phyloP scores from a whole-genome alignment of 2,888 invertebrate species.

The Cepaea hortensis region DNA sequence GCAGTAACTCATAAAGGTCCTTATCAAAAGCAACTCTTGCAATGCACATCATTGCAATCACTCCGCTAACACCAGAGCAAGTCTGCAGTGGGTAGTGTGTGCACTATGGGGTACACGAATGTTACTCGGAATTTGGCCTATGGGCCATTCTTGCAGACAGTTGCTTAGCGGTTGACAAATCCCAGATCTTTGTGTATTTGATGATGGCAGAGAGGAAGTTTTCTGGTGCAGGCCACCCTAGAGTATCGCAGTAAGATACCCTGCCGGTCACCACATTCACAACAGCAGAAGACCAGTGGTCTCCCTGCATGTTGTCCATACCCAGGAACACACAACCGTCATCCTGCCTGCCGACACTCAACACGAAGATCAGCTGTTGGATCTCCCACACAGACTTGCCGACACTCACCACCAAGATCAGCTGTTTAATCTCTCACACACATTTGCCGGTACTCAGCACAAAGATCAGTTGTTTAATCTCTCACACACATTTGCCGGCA shows the following conservation, averaged over 20 bases:
- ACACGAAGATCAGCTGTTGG: conserved; percentile 35
- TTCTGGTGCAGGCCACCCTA: conserved; percentile 45
- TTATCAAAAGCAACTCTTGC: conserved; percentile 41
- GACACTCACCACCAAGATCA: not conserved
- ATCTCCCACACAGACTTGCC: conserved; percentile 12
- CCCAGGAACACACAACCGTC: conserved; percentile 44
- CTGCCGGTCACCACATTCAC: conserved; percentile 25
- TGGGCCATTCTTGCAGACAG: conserved; percentile 41
- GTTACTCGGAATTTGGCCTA: conserved; percentile 40
- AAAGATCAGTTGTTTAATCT: no score
- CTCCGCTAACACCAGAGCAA: conserved; percentile 48
- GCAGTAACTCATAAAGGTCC: conserved; percentile 36
- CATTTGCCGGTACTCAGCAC: no score
- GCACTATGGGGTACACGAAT: conserved; percentile 33
- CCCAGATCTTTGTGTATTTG: conserved; percentile 33
- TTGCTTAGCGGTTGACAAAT: conserved; percentile 17
- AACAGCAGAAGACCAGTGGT: conserved; percentile 47
- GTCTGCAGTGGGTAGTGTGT: conserved; percentile 48
- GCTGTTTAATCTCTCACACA: no score
- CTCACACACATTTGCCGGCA: no score
- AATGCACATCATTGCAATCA: conserved; percentile 46
- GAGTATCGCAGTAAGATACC: conserved; percentile 44
- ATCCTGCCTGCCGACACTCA: conserved; percentile 48
- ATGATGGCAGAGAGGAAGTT: conserved; percentile 12
- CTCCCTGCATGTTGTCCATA: conserved; percentile 43